These are phyloP conservation scores for Caenorhabditis brenneri DNA, from an alignment of 1,140 invertebrate genomes.

Conservation along the genomic window DNA sequence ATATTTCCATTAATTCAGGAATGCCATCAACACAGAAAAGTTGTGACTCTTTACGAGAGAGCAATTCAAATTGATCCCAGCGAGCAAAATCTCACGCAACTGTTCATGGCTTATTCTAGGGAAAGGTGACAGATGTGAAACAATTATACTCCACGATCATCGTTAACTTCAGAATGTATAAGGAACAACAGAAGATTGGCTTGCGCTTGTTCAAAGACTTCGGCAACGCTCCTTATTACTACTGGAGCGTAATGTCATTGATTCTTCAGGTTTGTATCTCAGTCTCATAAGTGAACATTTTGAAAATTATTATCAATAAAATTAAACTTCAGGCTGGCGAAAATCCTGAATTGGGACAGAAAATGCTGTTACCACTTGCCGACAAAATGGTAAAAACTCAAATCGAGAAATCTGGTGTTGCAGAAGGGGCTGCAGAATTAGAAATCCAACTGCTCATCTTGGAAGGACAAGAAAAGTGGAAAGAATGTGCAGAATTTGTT, in stretches of 20 bases:
- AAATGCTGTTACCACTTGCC: conserved; percentile 23
- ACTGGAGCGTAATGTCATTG: conserved; percentile 23
- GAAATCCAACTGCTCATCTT: conserved; percentile 15
- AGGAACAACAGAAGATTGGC: conserved; percentile 25
- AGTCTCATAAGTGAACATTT: background rate
- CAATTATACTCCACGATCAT: background rate
- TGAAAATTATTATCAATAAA: background rate
- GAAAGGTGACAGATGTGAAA: background rate
- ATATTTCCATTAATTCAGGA: background rate
- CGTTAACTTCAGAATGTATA: background rate
- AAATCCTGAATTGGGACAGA: background rate
- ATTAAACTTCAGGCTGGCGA: background rate
- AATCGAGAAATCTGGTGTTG: background rate
- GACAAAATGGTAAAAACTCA: conserved; percentile 27
- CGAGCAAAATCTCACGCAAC: conserved; percentile 30
- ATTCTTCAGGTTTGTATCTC: background rate
- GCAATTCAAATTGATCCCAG: background rate
- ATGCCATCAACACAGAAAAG: background rate
- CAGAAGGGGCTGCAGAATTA: conserved; percentile 6
- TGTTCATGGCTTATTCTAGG: conserved; percentile 29
- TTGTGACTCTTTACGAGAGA: conserved; percentile 18
- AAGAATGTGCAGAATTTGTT: conserved; percentile 20
- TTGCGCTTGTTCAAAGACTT: conserved; percentile 18
- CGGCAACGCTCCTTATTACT: background rate
- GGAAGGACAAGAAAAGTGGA: conserved; percentile 29